A percentile compares a stretch with the other conserved stretches of the same genome.
phyloP scores from a whole-genome alignment of 2,113 vertebrate species.

The Trachemys scripta region DNA sequence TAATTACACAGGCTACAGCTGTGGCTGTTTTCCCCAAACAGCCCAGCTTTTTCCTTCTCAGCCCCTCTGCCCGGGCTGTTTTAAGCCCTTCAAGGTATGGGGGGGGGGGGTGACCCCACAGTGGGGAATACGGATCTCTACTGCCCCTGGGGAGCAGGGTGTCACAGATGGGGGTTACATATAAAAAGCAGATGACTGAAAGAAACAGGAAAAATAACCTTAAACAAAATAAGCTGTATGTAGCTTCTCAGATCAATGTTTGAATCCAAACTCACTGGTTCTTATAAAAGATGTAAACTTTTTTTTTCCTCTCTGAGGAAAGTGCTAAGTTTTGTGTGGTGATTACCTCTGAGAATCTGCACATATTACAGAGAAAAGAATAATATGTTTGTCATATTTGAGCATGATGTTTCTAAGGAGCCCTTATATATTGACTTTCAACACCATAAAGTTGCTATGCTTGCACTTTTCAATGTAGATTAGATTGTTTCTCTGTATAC shows the following conservation, averaged over 20 bases:
- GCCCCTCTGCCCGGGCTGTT: too few species aligned
- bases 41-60: too few species aligned
- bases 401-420: not conserved
- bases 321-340: not conserved
- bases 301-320: not conserved
- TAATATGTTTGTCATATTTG: not conserved
- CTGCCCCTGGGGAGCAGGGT: too few species aligned
- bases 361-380: not conserved
- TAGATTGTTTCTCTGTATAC: slow-evolving; percentile 1
- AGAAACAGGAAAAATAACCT: not conserved
- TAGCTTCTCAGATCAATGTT: slow-evolving; percentile 18
- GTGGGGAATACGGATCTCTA: too few species aligned
- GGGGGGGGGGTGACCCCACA: too few species aligned
- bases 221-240: not conserved
- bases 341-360: slow-evolving; percentile 35
- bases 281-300: slow-evolving; percentile 9
- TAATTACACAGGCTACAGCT: too few species aligned
- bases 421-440: not conserved
- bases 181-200: not conserved
- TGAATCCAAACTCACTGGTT: slow-evolving; percentile 21
- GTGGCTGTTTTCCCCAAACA: too few species aligned
- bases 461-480: not conserved
- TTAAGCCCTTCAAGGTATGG: too few species aligned
- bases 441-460: not conserved
- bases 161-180: not conserved